Conservation (phyloP, 1,140 invertebrate genomes). For the Sminthurides bifidus region DNA sequence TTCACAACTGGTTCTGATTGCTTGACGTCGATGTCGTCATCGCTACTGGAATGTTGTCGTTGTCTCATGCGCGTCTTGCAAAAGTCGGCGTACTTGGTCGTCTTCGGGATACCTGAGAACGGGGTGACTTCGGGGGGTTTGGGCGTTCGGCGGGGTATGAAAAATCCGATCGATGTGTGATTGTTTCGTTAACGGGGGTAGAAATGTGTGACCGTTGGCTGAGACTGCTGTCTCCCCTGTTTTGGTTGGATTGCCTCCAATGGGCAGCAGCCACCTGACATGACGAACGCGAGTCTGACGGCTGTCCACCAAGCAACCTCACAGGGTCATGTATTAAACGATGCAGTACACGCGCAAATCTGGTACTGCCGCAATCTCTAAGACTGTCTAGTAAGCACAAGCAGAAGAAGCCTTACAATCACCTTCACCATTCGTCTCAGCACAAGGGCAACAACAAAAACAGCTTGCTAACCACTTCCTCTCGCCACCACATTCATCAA, state of each 20-base stretch:
- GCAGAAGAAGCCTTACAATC: not conserved
- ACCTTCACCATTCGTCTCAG: not conserved
- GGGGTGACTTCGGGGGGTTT: constrained; percentile 8
- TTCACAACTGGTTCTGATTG: not conserved
- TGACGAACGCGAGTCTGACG: too few relatives aligned
- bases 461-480: not conserved
- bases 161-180: constrained; percentile 9
- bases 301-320: not conserved
- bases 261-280: too few relatives aligned
- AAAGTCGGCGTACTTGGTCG: constrained; percentile 28
- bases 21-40: constrained; percentile 9
- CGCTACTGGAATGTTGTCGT: constrained; percentile 8
- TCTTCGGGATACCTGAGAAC: constrained; percentile 15
- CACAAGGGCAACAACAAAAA: not conserved
- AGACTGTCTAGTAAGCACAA: too few relatives aligned
- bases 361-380: constrained; percentile 7
- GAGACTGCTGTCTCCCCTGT: not conserved
- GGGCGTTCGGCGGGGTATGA: constrained; percentile 13
- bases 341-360: constrained; percentile 16
- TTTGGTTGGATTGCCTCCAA: constrained; percentile 1
- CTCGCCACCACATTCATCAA: constrained; percentile 6
- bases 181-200: constrained; percentile 18
- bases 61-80: constrained; percentile 8
- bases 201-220: constrained; percentile 5
- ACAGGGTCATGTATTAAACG: not conserved